A percentile compares a stretch with the other conserved stretches of the same genome.
These are phyloP conservation scores for Tachina lurida DNA, from an alignment of 2,888 invertebrate genomes.

Conservation along the genomic window DNA sequence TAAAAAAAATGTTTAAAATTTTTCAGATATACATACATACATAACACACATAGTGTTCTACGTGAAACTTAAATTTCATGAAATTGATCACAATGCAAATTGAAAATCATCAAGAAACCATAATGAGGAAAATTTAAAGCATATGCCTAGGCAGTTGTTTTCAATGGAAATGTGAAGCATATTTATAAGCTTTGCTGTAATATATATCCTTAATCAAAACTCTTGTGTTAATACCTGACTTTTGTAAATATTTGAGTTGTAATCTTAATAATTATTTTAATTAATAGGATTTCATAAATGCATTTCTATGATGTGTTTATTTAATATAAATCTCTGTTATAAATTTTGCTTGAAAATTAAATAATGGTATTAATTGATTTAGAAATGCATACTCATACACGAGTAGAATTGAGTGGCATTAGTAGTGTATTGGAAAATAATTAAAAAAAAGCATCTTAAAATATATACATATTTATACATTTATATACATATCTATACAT, in stretches of 20 bases:
- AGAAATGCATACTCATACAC: background rate
- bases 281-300: conserved; percentile 1
- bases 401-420: background rate
- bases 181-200: background rate
- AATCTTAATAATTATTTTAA: conserved; percentile 12
- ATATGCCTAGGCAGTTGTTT: no score
- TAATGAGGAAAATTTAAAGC: background rate
- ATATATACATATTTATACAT: no score
- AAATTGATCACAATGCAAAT: no score
- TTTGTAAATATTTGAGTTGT: background rate
- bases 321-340: background rate
- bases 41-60: no score
- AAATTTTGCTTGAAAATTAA: background rate
- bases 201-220: background rate
- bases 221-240: background rate
- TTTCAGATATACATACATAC: no score
- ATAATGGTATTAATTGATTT: conserved; percentile 9
- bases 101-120: background rate
- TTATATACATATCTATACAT: no score
- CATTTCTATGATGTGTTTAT: conserved; percentile 7
- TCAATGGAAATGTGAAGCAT: background rate
- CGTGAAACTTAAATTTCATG: no score
- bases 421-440: background rate
- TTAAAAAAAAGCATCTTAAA: no score
- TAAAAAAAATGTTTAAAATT: no score